A percentile compares a stretch with the other conserved stretches of the same genome.
These are phyloP conservation scores for Cheilosia vulpina DNA, from an alignment of 2,888 invertebrate genomes.

Conservation along the genomic window DNA sequence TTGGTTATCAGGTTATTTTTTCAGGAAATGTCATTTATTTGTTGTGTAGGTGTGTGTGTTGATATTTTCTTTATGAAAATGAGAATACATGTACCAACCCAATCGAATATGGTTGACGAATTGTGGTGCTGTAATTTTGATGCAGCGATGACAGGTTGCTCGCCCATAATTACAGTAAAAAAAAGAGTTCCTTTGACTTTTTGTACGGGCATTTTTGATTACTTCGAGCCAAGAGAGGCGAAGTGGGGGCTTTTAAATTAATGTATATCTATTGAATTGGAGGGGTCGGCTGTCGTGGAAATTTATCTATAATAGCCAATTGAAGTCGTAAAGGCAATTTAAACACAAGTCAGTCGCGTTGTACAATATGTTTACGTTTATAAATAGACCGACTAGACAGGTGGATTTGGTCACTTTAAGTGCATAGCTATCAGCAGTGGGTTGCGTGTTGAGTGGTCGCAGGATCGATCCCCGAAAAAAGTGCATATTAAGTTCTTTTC, in stretches of 20 bases:
- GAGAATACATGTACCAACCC: constrained; percentile 14
- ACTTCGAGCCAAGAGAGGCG: constrained; percentile 36
- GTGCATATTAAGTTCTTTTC: too few relatives aligned
- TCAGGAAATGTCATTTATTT: constrained; percentile 52
- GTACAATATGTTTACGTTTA: not conserved
- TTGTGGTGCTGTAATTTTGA: constrained; percentile 53
- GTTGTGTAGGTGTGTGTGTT: not conserved
- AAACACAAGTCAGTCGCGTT: constrained; percentile 21
- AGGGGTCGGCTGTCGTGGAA: constrained; percentile 45
- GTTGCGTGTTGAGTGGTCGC: too few relatives aligned
- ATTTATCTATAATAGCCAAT: constrained; percentile 43
- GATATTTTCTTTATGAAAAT: constrained; percentile 20
- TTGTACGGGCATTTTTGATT: constrained; percentile 42
- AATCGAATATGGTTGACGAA: constrained; percentile 31
- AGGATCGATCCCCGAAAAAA: too few relatives aligned
- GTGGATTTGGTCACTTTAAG: not conserved
- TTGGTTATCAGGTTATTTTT: constrained; percentile 36
- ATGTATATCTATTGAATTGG: constrained; percentile 32
- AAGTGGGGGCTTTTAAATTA: constrained; percentile 20
- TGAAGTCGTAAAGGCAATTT: constrained; percentile 38
- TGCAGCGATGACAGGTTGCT: constrained; percentile 73
- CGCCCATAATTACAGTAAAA: constrained; percentile 69
- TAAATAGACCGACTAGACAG: not conserved
- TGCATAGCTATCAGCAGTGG: too few relatives aligned
- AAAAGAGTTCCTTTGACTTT: constrained; percentile 37